phyloP scores from a whole-genome alignment of 2,113 vertebrate species.

The Mirza zaza region DNA sequence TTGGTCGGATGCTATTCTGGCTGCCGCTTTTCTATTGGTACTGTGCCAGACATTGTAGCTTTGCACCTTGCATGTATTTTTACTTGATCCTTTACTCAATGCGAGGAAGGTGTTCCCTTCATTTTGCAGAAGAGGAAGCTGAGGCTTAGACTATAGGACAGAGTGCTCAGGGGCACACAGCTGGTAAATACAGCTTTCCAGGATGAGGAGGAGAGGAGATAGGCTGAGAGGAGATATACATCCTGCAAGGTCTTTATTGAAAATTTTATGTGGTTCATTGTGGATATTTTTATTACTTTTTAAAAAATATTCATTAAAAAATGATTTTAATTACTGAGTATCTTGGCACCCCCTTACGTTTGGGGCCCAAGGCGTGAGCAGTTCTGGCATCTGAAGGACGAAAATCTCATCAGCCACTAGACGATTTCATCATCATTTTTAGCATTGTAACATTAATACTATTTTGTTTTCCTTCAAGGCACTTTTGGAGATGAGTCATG shows the following conservation, averaged over 20 bases:
- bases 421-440: not conserved
- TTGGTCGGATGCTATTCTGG: accelerated
- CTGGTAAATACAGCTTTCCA: too few species aligned
- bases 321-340: not conserved
- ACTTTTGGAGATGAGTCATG: not conserved
- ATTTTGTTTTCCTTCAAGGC: not conserved
- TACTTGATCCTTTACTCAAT: not conserved
- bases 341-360: not conserved
- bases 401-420: too few species aligned
- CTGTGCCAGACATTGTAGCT: not conserved
- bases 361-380: accelerated
- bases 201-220: too few species aligned
- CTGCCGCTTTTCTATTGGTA: accelerated
- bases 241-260: not conserved
- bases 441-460: not conserved
- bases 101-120: not conserved
- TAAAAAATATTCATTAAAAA: not conserved
- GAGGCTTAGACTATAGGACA: not conserved
- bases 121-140: not conserved
- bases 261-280: not conserved
- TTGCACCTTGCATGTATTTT: not conserved
- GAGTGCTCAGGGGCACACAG: not conserved
- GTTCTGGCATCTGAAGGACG: not conserved
- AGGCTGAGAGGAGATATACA: not conserved
- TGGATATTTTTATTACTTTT: not conserved